Conservation (phyloP, 2,888 invertebrate species). For the Plebejus anna region DNA sequence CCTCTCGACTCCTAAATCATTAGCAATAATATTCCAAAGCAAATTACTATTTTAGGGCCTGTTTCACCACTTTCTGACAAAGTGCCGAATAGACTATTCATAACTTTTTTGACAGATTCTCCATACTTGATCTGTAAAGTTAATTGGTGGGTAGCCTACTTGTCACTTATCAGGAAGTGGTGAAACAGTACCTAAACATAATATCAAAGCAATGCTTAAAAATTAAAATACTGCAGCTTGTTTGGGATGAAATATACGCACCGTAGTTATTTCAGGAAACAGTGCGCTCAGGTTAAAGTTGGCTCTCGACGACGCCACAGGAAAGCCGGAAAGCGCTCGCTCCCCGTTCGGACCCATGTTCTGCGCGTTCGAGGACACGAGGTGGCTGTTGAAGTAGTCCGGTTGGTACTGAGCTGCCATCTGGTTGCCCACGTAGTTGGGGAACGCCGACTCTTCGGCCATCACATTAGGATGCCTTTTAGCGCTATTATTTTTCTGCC, state of each 20-base stretch:
- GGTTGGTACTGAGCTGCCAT: slow-evolving; percentile 68
- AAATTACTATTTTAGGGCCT: no score
- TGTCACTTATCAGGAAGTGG: no score
- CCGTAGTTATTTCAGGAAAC: slow-evolving; percentile 89
- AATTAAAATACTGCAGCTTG: neutral
- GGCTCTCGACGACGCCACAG: slow-evolving; percentile 75
- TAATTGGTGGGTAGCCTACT: no score
- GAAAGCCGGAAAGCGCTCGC: slow-evolving; percentile 59
- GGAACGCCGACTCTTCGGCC: slow-evolving; percentile 63
- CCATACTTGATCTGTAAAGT: no score
- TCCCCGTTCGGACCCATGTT: slow-evolving; percentile 59
- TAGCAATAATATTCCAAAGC: no score
- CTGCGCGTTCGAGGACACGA: slow-evolving; percentile 66
- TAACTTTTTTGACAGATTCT: no score
- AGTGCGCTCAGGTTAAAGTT: slow-evolving; percentile 91
- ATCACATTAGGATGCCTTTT: slow-evolving; percentile 63
- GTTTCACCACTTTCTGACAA: no score
- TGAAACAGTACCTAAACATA: no score
- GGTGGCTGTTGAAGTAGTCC: slow-evolving; percentile 67
- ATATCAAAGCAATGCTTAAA: neutral
- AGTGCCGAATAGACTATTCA: no score
- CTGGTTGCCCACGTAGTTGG: slow-evolving; percentile 68
- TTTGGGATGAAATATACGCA: slow-evolving; percentile 44
- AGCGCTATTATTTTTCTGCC: slow-evolving; percentile 63
- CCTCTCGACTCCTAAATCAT: no score